Evolutionary conservation across 2,113 vertebrate genomes (phyloP).

Genomic region (Nesoenas mayeri): DNA sequence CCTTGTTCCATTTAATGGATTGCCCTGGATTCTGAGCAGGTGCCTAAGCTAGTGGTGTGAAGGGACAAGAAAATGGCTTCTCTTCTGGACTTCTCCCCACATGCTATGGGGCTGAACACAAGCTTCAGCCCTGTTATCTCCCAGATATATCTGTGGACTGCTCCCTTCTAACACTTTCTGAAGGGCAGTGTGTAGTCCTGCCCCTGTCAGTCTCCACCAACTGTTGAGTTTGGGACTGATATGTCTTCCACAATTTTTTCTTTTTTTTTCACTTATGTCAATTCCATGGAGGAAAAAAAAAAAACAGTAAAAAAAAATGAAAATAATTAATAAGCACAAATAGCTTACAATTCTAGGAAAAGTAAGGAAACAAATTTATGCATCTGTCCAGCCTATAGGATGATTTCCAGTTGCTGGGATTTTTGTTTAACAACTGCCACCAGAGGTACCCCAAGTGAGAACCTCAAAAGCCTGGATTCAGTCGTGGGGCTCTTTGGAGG

Average conservation of each 20-base stretch:
- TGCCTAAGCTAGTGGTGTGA: background rate
- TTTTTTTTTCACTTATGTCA: background rate
- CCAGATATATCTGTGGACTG: background rate
- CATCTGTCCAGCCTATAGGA: background rate
- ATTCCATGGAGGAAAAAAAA: background rate
- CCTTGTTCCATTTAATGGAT: background rate
- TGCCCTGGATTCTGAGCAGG: background rate
- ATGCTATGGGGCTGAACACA: background rate
- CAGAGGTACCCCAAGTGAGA: background rate
- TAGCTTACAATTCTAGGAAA: background rate
- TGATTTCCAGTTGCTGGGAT: background rate
- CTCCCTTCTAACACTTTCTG: background rate
- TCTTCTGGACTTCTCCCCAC: background rate
- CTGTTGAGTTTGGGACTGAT: background rate
- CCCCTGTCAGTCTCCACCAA: background rate
- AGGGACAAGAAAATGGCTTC: background rate
- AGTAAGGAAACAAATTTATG: background rate
- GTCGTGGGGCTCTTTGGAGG: background rate
- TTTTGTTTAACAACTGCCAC: background rate
- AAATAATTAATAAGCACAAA: background rate
- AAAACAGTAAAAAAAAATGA: background rate
- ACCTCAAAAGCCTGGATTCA: background rate
- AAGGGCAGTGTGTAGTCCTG: fast-evolving
- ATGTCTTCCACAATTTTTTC: fast-evolving
- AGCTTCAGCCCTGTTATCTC: background rate